Evolutionary conservation across 2,888 invertebrate species (phyloP), one percentile per base, ranked within the genome.

Genomic region (Pterostichus madidus): DNA sequence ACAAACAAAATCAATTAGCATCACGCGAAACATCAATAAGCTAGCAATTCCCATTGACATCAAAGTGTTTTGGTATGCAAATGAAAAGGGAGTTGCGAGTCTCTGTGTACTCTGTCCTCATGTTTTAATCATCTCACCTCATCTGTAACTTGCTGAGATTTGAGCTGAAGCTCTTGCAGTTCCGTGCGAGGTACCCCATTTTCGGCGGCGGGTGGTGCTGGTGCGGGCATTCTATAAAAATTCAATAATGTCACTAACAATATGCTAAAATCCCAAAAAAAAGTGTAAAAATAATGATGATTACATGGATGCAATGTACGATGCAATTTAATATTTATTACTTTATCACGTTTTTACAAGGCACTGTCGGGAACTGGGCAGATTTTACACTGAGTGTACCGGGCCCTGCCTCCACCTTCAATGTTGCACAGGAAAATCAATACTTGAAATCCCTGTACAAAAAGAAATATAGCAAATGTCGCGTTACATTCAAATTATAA

Each of bases 111-210:
- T 39, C 39, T 39, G 5, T 39, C 39, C 39, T 77, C 10, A 77
- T 77, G 31, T 77, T 53, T 56, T 15, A 77, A 56, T 52, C 46
- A 56, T 56, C 49, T 77, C 89, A 97, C 97, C 90, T 97, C 97
- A 95, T 97, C 97, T 87, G 97, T 97, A 88, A 94, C 94, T 91
- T 96, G 94, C 86, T 95, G 95, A 85, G 96, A 92, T 89, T 94
- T 94, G 89, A 96, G 92, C 90, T 97, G 97, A 86, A 97, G 91
- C 91, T 97, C 97, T 89, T 97, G 97, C 88, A 97, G 92, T 91
- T 97, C 97, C 86, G 96, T 96, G 90, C 94, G 93, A 83, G 96
- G 96, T 86, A 94, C 94, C 84, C 92, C 94, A 90, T 93, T 93
- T 88, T 91, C 92, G 87, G 92, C 92, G 83, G 91, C 91, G 85